Conservation (phyloP, 1,140 invertebrate genomes). For the Pemphigus obesinymphae region DNA sequence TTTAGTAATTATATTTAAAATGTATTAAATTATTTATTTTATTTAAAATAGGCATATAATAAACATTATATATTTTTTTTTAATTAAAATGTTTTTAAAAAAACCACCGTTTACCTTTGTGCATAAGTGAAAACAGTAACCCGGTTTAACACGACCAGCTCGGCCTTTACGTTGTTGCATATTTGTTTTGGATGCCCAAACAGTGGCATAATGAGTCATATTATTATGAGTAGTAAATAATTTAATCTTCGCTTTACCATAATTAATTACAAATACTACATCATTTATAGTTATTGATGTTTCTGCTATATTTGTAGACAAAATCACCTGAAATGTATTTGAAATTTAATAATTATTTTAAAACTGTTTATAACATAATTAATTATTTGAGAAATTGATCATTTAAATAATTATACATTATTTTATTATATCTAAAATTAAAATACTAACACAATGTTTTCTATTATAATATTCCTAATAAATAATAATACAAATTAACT, state of each 20-base stretch:
- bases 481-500: too few species aligned
- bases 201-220: slow-evolving; percentile 89
- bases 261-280: slow-evolving; percentile 92
- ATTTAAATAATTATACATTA: too few species aligned
- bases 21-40: neutral
- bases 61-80: too few species aligned
- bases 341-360: neutral
- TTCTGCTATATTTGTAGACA: slow-evolving; percentile 89
- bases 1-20: too few species aligned
- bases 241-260: slow-evolving; percentile 93
- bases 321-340: slow-evolving; percentile 61
- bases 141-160: slow-evolving; percentile 81
- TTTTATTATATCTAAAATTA: too few species aligned
- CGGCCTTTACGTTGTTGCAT: slow-evolving; percentile 84
- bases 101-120: slow-evolving; percentile 54
- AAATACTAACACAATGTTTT: too few species aligned
- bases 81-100: too few species aligned
- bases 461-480: too few species aligned
- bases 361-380: neutral
- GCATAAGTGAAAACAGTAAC: slow-evolving; percentile 86
- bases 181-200: slow-evolving; percentile 89
- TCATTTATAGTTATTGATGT: slow-evolving; percentile 96
- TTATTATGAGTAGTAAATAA: slow-evolving; percentile 93
- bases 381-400: too few species aligned
- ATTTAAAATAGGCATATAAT: too few species aligned